phyloP scores from a whole-genome alignment of 2,113 vertebrate genomes.

The Eublepharis macularius region DNA sequence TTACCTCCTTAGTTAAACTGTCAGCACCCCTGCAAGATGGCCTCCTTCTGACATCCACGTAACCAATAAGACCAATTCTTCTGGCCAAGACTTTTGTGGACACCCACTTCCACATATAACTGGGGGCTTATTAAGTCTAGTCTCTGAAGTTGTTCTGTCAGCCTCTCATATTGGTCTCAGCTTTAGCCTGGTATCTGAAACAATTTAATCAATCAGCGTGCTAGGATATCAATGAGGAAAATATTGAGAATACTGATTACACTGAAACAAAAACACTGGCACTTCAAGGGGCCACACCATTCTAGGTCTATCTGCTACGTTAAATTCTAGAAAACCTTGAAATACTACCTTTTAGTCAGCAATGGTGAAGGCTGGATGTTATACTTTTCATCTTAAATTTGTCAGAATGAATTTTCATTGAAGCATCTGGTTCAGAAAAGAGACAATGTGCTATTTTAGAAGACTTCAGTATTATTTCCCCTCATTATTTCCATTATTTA shows the following conservation, averaged over 20 bases:
- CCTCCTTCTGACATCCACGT: no score
- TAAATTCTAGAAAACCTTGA: background rate
- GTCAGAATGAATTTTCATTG: background rate
- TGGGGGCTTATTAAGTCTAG: background rate
- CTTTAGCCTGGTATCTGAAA: background rate
- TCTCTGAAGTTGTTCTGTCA: background rate
- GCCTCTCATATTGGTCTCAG: background rate
- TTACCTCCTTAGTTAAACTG: no score
- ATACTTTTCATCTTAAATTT: background rate
- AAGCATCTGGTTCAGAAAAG: background rate
- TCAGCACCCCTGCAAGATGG: no score
- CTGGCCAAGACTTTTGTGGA: no score
- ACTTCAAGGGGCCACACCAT: background rate
- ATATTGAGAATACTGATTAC: no score
- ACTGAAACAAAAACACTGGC: no score
- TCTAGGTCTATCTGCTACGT: background rate
- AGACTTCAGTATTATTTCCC: background rate
- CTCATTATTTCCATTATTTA: background rate
- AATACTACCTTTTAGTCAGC: background rate
- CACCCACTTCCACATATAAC: no score
- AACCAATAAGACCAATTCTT: no score
- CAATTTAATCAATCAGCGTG: background rate
- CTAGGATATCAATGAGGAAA: background rate
- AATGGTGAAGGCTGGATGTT: background rate
- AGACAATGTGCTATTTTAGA: background rate